These are phyloP conservation scores for Ageneiosus marmoratus DNA, from an alignment of 2,113 vertebrate genomes.

Conservation along the genomic window DNA sequence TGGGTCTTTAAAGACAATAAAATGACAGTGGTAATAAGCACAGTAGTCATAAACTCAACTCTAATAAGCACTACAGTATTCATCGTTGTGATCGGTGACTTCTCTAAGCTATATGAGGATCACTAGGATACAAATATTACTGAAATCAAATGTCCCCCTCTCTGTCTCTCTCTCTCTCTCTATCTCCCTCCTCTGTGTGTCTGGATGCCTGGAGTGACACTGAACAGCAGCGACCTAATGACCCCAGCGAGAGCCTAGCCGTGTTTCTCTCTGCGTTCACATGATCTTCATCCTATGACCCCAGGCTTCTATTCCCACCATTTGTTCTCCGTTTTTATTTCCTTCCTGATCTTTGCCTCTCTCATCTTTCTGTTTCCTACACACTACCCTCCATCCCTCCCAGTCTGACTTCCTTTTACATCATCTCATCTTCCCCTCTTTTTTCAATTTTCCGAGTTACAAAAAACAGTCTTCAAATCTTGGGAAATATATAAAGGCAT, in stretches of 20 bases:
- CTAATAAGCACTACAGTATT: not conserved
- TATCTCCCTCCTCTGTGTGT: not conserved
- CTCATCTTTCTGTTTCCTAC: slow-evolving; percentile 31
- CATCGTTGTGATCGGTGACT: not conserved
- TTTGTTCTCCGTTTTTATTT: not conserved
- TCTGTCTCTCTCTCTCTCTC: not conserved
- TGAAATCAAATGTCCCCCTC: not conserved
- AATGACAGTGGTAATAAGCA: not conserved
- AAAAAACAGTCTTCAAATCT: not conserved
- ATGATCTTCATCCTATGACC: slow-evolving; percentile 6
- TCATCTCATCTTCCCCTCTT: slow-evolving; percentile 11
- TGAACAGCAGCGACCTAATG: slow-evolving; percentile 22
- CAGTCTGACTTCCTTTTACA: slow-evolving; percentile 26
- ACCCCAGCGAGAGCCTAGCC: slow-evolving; percentile 8
- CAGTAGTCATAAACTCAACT: not conserved
- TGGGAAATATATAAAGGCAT: not conserved
- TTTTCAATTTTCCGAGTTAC: not conserved
- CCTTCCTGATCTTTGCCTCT: slow-evolving; percentile 34
- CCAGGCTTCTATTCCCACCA: not conserved
- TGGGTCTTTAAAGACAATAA: not conserved
- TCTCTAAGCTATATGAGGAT: not conserved
- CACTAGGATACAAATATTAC: not conserved
- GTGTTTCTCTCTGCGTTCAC: not conserved
- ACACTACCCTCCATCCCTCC: not conserved
- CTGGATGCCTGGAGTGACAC: slow-evolving; percentile 29